These are phyloP conservation scores for Tupiocoris notatus DNA, from an alignment of 2,888 invertebrate species.

Conservation along the genomic window DNA sequence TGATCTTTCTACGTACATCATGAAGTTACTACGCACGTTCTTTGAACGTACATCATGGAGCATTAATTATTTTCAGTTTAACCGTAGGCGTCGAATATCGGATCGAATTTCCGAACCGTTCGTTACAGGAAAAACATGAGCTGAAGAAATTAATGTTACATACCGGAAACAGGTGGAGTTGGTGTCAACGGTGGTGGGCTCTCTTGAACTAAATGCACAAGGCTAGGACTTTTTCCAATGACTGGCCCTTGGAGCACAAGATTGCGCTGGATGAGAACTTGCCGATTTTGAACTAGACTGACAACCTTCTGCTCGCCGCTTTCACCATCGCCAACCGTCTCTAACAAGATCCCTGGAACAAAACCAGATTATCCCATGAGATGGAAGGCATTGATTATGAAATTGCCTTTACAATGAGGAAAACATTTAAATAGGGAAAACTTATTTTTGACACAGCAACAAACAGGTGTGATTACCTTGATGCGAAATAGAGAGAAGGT, in stretches of 20 bases:
- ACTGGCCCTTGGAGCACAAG: constrained; percentile 42
- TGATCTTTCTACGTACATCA: too few species aligned
- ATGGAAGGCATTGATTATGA: too few species aligned
- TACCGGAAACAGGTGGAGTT: constrained; percentile 35
- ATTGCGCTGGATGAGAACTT: constrained; percentile 46
- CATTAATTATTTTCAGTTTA: too few species aligned
- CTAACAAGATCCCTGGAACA: constrained; percentile 44
- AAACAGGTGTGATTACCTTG: too few species aligned
- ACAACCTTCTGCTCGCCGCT: constrained; percentile 44
- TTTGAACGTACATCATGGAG: too few species aligned
- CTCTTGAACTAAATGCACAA: constrained; percentile 44
- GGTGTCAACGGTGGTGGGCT: constrained; percentile 40
- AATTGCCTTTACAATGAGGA: neutral
- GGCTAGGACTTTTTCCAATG: constrained; percentile 39
- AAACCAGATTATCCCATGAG: neutral
- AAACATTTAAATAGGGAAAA: neutral
- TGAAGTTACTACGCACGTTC: too few species aligned
- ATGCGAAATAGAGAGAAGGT: too few species aligned
- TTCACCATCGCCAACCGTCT: constrained; percentile 45
- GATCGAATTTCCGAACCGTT: too few species aligned
- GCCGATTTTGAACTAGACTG: constrained; percentile 44
- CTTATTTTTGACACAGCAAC: too few species aligned
- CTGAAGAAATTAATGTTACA: too few species aligned
- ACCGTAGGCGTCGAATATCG: too few species aligned
- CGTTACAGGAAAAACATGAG: too few species aligned